These are phyloP conservation scores for Melanotaenia trifasciata DNA, from an alignment of 2,797 vertebrate species.

Conservation along the genomic window DNA sequence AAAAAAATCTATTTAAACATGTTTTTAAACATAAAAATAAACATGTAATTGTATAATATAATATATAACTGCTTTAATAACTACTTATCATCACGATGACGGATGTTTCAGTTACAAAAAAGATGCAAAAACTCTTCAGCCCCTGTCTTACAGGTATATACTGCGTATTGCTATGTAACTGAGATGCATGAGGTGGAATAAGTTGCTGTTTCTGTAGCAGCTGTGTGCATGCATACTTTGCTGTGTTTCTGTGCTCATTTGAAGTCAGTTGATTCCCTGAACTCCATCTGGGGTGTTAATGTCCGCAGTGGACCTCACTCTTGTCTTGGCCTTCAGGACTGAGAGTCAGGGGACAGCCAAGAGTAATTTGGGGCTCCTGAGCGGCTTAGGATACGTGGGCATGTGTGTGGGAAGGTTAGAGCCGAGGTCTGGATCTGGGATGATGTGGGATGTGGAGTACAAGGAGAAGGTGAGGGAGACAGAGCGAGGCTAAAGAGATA, in stretches of 20 bases:
- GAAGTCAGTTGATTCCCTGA: constrained; percentile 39
- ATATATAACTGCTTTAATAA: no score
- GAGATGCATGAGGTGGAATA: accelerated
- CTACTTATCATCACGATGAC: no score
- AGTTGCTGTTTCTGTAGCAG: not conserved
- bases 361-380: constrained; percentile 36
- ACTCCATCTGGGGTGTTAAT: constrained; percentile 50
- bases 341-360: not conserved
- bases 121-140: no score
- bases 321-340: constrained; percentile 18
- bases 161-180: no score
- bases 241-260: not conserved
- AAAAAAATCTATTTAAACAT: no score
- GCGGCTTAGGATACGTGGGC: constrained; percentile 27
- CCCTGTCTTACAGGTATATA: no score
- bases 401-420: constrained; percentile 14
- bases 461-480: not conserved
- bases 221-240: not conserved
- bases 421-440: constrained; percentile 13
- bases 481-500: constrained; percentile 10
- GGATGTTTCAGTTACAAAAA: no score
- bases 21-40: no score
- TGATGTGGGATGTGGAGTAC: not conserved
- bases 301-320: constrained; percentile 25
- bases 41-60: no score